These are phyloP conservation scores for Gymnogyps californianus DNA, from an alignment of 2,113 vertebrate species.

Conservation along the genomic window DNA sequence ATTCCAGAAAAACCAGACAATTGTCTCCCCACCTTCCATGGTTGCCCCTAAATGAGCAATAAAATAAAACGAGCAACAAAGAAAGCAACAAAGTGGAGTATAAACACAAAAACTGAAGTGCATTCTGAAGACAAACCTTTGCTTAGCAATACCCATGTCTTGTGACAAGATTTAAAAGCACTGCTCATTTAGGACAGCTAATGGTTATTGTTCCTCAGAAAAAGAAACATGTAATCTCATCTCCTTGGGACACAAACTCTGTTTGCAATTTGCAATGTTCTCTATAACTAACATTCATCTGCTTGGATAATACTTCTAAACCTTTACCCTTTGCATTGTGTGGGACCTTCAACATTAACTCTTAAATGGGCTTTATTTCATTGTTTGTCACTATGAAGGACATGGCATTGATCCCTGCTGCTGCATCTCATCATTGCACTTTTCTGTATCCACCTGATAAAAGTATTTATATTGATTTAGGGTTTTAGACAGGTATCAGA, in stretches of 20 bases:
- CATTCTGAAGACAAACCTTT: not conserved
- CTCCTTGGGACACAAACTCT: not conserved
- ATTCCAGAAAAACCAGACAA: not conserved
- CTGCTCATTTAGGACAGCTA: not conserved
- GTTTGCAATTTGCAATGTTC: not conserved
- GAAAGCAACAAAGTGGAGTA: not conserved
- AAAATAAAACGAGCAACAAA: not conserved
- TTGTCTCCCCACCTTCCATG: not conserved
- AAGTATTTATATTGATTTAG: not conserved
- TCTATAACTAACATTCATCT: not conserved
- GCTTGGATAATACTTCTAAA: not conserved
- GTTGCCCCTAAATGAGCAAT: not conserved
- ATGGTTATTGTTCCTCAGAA: not conserved
- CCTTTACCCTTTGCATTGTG: not conserved
- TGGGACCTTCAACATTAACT: not conserved
- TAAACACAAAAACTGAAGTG: not conserved
- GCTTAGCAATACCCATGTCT: not conserved
- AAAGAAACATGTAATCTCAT: not conserved
- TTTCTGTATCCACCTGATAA: not conserved
- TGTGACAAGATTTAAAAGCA: not conserved
- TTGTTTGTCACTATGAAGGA: not conserved
- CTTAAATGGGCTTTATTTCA: not conserved
- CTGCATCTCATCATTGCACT: not conserved
- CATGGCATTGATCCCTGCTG: not conserved
- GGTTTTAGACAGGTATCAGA: not conserved